Evolutionary conservation across 2,888 invertebrate genomes (phyloP), one percentile per base, ranked within the genome.

Genomic region (Mamestra brassicae): DNA sequence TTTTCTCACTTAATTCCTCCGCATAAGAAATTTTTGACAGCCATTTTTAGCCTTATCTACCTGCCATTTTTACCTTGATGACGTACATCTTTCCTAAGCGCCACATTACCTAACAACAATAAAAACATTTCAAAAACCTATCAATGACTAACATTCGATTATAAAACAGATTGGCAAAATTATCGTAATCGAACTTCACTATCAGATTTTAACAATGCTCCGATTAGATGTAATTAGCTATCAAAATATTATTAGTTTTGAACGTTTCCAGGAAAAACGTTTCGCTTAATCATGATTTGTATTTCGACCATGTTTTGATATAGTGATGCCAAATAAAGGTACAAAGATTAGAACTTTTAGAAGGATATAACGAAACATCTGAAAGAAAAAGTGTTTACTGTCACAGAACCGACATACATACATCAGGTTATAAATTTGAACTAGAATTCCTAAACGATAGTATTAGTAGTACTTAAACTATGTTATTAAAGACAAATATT

Each of bases 201-300:
- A 81, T 78, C 78, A 42, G 81, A 81, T 78, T 76, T 54, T 13
- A 60, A 76, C 57, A 63, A 55, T 50, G 57, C 15, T 17, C 4
- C 10, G 76, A 78, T 78, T 58, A 78, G 45, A 54, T 58, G 45
- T 60, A 57, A 72, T 62, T 80, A 74, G 34, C 15, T n/a, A 61
- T 54, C 38, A 36, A 52, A 81, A 81, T 81, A 73, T 74, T 66
- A 26, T 50, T 63, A 42, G 10, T 52, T 26, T 50, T 1, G 15
- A 50, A 55, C 3, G 36, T 63, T 11, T 80, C 45, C 15, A 62
- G n/a, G n/a, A 52, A 57, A 79, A 47, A 38, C 2, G 1, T 36
- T 60, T n/a, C 38, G 52, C 26, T 36, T n/a, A 11, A 38, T 54
- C 45, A 78, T 3, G 26, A 36, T 67, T 38, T 47, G n/a, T n/a